A percentile compares a stretch with the other conserved stretches of the same genome.
Evolutionary conservation across 2,797 vertebrate genomes (phyloP).

Genomic region (Sebastes dallii): DNA sequence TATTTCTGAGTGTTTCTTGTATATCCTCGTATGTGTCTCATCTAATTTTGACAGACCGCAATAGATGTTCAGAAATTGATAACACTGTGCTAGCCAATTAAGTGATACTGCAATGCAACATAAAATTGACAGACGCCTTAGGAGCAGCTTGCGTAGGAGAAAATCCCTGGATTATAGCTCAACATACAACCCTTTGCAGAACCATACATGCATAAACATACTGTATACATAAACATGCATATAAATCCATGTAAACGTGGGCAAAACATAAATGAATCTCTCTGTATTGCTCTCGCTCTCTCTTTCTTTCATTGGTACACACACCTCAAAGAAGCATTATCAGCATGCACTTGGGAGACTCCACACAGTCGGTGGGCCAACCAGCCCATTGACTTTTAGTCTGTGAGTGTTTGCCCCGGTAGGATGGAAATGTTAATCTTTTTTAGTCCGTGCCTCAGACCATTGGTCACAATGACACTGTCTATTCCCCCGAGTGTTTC

Average conservation of each 20-base stretch:
- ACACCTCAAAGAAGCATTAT: slow-evolving; percentile 2
- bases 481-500: slow-evolving; percentile 26
- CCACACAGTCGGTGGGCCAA: slow-evolving; percentile 33
- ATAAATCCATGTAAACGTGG: not conserved
- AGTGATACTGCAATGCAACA: slow-evolving; percentile 19
- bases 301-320: not conserved
- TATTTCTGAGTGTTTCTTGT: not conserved
- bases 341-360: slow-evolving; percentile 5
- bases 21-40: not conserved
- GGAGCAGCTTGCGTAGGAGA: not conserved
- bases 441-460: slow-evolving; percentile 35
- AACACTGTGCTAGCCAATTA: slow-evolving; percentile 32
- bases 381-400: slow-evolving; percentile 46
- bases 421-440: slow-evolving; percentile 37
- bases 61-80: slow-evolving; percentile 28
- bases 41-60: not conserved
- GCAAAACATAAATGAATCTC: not conserved
- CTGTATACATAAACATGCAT: not conserved
- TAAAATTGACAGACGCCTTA: slow-evolving; percentile 30
- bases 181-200: slow-evolving; percentile 1
- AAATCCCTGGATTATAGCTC: slow-evolving; percentile 15
- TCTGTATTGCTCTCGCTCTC: not conserved
- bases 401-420: slow-evolving; percentile 11
- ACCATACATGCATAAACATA: not conserved
- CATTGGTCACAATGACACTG: slow-evolving; percentile 37